Conservation (phyloP, 2,113 vertebrate genomes). For the Myanophis thanlyinensis region DNA sequence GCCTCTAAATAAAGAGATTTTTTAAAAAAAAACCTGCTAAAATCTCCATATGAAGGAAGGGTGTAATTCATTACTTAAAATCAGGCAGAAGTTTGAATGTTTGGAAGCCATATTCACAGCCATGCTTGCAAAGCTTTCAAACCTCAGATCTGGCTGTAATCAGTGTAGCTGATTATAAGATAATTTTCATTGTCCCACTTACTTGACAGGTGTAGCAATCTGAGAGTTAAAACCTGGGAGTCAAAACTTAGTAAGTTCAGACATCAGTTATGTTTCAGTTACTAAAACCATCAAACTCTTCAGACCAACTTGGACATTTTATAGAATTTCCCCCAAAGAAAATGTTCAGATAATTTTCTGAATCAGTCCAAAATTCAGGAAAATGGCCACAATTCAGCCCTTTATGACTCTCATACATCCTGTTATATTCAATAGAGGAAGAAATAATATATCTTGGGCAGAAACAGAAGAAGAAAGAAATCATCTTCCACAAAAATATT, state of each 20-base stretch:
- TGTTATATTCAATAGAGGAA: background rate
- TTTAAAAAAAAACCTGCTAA: background rate
- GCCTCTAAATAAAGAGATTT: background rate
- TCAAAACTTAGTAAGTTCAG: background rate
- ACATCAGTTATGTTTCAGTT: background rate
- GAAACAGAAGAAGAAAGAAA: background rate
- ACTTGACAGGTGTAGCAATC: background rate
- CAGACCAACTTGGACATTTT: background rate
- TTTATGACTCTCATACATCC: background rate
- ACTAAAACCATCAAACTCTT: background rate
- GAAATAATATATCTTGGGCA: background rate
- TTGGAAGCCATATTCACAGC: background rate
- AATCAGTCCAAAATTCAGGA: background rate
- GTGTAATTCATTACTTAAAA: background rate
- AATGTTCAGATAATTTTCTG: background rate
- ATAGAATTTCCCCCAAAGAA: background rate
- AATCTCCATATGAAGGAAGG: conserved; percentile 7
- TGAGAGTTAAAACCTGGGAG: background rate
- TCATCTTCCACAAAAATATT: background rate
- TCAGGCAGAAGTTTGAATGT: background rate
- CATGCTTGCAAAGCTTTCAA: background rate
- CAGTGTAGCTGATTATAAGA: background rate
- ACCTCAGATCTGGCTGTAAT: background rate
- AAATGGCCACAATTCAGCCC: background rate
- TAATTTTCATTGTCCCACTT: background rate